Evolutionary conservation across 2,797 vertebrate species (phyloP).

Genomic region (Channa striata): DNA sequence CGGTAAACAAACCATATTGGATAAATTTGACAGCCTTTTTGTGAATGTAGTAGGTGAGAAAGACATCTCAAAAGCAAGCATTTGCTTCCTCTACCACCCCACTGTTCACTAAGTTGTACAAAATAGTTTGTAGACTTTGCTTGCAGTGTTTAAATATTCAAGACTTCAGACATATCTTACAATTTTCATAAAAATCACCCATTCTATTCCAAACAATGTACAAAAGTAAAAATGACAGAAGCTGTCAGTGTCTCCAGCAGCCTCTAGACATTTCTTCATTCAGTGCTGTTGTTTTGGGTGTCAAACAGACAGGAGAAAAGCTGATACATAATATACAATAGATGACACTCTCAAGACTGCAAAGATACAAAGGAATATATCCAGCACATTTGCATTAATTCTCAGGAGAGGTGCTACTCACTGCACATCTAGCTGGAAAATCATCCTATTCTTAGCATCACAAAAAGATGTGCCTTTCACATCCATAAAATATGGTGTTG

Average conservation of each 20-base stretch:
- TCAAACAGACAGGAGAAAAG: slow-evolving; percentile 60
- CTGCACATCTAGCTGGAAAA: slow-evolving; percentile 63
- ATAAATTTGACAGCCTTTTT: slow-evolving; percentile 3
- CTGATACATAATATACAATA: slow-evolving; percentile 63
- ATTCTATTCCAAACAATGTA: slow-evolving; percentile 56
- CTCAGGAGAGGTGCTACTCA: slow-evolving; percentile 66
- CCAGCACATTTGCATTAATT: slow-evolving; percentile 72
- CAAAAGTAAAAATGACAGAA: slow-evolving; percentile 58
- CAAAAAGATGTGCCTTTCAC: slow-evolving; percentile 26
- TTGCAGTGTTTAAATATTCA: slow-evolving; percentile 40
- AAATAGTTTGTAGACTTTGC: slow-evolving; percentile 45
- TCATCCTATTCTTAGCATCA: slow-evolving; percentile 62
- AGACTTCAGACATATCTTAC: slow-evolving; percentile 35
- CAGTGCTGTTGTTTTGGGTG: slow-evolving; percentile 62
- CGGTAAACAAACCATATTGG: slow-evolving; percentile 52
- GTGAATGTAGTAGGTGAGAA: slow-evolving; percentile 20
- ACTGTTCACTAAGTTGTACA: slow-evolving; percentile 28
- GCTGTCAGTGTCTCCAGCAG: slow-evolving; percentile 44
- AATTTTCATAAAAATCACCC: slow-evolving; percentile 43
- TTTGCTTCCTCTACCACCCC: slow-evolving; percentile 17
- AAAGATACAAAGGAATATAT: slow-evolving; percentile 72
- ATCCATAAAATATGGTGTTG: slow-evolving; percentile 48
- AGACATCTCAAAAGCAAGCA: slow-evolving; percentile 33
- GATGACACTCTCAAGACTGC: slow-evolving; percentile 63
- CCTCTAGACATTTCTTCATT: slow-evolving; percentile 57